Evolutionary conservation across 2,797 vertebrate species (phyloP).

Genomic region (Cichlasoma orientale): DNA sequence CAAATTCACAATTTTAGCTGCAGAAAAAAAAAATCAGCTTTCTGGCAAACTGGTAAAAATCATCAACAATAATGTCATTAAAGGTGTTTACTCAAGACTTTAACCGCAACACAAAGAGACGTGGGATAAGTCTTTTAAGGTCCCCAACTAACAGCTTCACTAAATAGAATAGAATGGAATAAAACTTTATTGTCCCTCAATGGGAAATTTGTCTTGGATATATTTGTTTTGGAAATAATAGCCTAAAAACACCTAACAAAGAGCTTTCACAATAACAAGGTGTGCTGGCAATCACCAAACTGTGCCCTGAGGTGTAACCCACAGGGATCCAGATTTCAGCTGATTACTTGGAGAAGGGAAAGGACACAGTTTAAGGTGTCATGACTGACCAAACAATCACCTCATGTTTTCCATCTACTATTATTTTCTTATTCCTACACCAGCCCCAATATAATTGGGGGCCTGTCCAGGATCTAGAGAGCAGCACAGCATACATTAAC

Average conservation of each 20-base stretch:
- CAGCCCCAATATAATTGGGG: neutral
- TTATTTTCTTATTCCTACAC: neutral
- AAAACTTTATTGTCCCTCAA: too few relatives aligned
- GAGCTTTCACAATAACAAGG: too few relatives aligned
- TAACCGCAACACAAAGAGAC: neutral
- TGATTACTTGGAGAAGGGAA: neutral
- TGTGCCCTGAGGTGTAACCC: too few relatives aligned
- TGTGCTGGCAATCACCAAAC: too few relatives aligned
- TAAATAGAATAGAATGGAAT: neutral
- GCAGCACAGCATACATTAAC: neutral
- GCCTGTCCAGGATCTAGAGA: neutral
- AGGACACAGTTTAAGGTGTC: neutral
- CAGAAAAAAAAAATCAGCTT: neutral
- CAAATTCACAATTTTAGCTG: neutral
- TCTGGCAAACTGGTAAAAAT: neutral
- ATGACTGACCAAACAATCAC: neutral
- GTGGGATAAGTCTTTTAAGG: neutral
- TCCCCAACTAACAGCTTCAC: neutral
- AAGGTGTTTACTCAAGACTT: neutral
- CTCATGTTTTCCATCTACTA: neutral
- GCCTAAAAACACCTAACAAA: fast-evolving
- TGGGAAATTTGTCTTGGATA: too few relatives aligned
- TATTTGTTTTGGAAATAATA: neutral
- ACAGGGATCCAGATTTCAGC: too few relatives aligned
- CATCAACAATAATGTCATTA: neutral